Evolutionary conservation across 2,113 vertebrate species (phyloP), one percentile per base, ranked within the genome.

Genomic region (Climacteris rufus): DNA sequence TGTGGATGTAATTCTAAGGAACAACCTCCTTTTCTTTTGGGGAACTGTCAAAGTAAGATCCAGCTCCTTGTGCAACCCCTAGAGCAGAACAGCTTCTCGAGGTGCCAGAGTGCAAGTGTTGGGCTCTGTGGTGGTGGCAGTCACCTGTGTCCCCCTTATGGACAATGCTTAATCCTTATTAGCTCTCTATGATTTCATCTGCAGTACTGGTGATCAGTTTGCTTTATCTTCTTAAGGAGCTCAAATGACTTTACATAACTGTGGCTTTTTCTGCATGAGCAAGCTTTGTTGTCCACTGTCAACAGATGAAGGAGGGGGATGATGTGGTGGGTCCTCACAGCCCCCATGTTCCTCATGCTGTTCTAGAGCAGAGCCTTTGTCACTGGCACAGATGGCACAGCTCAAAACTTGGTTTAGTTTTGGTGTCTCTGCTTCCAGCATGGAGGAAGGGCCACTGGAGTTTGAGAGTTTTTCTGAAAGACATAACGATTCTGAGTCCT

Each of bases 21-120:
- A 27, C 7, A 14, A 39, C 21, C 18, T 86, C 42, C 5, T 64
- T 44, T 78, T 15, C 28, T 65, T 53, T 63, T 5, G 3, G 18
- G 37, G 45, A 81, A 1, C 8, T 17, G 1, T 24, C 40, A 18
- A 18, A 78, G 85, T 11, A 28, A 65, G 47, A 31, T 40, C 10
- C 25, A 63, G 57, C 30, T 80, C 50, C 11, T 60, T 37, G 31
- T 37, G 45, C 59, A 49, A 33, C 37, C 52, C n/a, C 33, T 18
- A 9, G 56, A 57, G 30, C 54, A 35, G 37, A 83, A 13, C 5
- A 1, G 23, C 40, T 64, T 13, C 49, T 47, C 0, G 0, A 72
- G 40, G 31, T 77, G 83, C 47, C 4, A 0, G 0, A 9, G 45
- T 12, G 30, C 25, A 40, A 42, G 42, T 20, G 21, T 11, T 39